Conservation (phyloP, 2,888 invertebrate genomes). For the Thymelicus acteon region DNA sequence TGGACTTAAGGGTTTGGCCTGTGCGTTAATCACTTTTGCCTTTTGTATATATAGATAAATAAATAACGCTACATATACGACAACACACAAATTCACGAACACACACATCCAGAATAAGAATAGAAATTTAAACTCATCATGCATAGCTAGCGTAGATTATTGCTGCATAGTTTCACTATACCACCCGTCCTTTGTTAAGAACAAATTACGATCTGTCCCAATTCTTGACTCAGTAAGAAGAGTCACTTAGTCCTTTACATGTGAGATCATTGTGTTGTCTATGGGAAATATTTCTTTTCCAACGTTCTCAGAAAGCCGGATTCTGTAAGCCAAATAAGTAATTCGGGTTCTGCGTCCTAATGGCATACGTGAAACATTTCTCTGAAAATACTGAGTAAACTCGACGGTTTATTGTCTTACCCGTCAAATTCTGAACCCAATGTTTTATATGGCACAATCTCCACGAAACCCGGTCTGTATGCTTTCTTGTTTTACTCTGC, state of each 20-base stretch:
- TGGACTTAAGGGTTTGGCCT: no score
- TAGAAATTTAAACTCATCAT: no score
- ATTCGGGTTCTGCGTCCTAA: slow-evolving; percentile 25
- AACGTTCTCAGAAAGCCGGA: not conserved
- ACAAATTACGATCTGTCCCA: not conserved
- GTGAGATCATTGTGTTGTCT: not conserved
- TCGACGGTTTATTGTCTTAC: slow-evolving; percentile 15
- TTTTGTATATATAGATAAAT: no score
- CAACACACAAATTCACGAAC: no score
- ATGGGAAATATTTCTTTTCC: not conserved
- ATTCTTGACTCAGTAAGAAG: not conserved
- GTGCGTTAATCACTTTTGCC: no score
- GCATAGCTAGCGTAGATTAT: no score
- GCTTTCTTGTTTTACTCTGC: slow-evolving; percentile 2
- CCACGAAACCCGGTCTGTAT: not conserved
- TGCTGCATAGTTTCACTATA: no score
- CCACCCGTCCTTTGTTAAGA: no score
- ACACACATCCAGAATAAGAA: no score
- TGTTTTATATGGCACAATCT: slow-evolving; percentile 9
- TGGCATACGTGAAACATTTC: slow-evolving; percentile 31
- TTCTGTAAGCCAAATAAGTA: slow-evolving; percentile 2
- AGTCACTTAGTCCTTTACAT: not conserved
- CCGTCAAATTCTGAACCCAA: slow-evolving; percentile 25
- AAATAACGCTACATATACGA: not conserved
- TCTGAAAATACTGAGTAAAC: slow-evolving; percentile 25